Percentiles rank a stretch among this genome's conserved stretches.
Conservation (phyloP, 2,113 vertebrate species). For the Varanus salvator region DNA sequence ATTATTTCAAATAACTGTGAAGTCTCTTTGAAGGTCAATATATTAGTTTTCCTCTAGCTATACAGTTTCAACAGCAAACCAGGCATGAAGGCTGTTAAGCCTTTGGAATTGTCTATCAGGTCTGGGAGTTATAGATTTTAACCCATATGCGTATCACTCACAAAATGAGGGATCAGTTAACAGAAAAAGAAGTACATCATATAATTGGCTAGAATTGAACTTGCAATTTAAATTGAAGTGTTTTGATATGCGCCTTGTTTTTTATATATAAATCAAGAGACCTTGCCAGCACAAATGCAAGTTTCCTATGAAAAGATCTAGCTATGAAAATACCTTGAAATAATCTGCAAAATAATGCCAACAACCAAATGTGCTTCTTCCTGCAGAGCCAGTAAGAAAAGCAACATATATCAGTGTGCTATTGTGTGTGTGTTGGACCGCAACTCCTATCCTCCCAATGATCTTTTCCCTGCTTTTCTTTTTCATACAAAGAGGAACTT, state of each 20-base stretch:
- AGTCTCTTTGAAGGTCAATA: slow-evolving; percentile 64
- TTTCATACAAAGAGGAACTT: slow-evolving; percentile 18
- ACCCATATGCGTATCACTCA: slow-evolving; percentile 65
- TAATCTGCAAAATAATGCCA: slow-evolving; percentile 49
- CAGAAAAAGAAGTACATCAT: slow-evolving; percentile 46
- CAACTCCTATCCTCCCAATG: too few species aligned
- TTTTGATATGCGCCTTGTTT: slow-evolving; percentile 50
- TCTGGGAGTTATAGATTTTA: slow-evolving; percentile 75
- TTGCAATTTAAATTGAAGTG: slow-evolving; percentile 50
- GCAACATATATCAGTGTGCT: not conserved
- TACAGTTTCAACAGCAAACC: slow-evolving; percentile 67
- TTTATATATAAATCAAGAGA: not conserved
- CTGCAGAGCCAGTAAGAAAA: slow-evolving; percentile 52
- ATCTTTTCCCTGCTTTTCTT: slow-evolving; percentile 38
- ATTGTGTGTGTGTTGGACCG: too few species aligned
- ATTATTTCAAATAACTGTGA: slow-evolving; percentile 60
- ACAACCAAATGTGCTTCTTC: slow-evolving; percentile 36
- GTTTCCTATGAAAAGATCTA: slow-evolving; percentile 44
- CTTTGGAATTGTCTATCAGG: slow-evolving; percentile 73
- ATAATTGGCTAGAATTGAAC: slow-evolving; percentile 63
- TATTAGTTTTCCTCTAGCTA: slow-evolving; percentile 66
- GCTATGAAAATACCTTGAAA: slow-evolving; percentile 52
- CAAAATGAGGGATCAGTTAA: slow-evolving; percentile 74
- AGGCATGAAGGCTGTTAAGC: slow-evolving; percentile 66
- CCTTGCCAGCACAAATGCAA: slow-evolving; percentile 54